Evolutionary conservation across 1,140 invertebrate species (phyloP).

Genomic region (Ceratosolen solmsi): DNA sequence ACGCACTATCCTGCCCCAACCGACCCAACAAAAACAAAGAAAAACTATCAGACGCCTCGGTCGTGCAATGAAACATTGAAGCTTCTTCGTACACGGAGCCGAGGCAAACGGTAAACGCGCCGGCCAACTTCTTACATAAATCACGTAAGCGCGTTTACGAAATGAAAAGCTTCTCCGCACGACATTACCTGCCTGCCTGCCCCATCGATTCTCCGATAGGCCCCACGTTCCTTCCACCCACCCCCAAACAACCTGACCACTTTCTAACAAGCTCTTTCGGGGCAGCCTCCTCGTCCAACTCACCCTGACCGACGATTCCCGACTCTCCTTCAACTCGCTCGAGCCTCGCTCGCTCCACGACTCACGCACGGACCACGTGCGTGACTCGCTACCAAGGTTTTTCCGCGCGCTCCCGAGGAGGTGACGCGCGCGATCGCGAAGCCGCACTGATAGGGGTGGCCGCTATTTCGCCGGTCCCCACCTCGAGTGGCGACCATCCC

Average conservation of each 20-base stretch:
- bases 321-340: too few relatives aligned
- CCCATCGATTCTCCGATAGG: neutral
- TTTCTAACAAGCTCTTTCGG: too few relatives aligned
- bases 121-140: slow-evolving; percentile 8
- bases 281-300: too few relatives aligned
- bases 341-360: too few relatives aligned
- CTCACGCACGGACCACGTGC: neutral
- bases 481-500: neutral
- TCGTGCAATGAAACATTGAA: neutral
- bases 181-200: neutral
- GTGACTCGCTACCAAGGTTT: neutral
- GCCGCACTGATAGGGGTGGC: slow-evolving; percentile 61
- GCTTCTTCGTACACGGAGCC: neutral
- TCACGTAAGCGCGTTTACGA: neutral
- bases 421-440: slow-evolving; percentile 53
- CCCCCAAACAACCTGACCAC: neutral
- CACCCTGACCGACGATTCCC: too few relatives aligned
- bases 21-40: neutral
- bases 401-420: neutral
- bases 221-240: neutral
- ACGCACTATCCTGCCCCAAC: too few relatives aligned
- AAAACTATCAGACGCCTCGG: neutral
- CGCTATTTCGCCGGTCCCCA: slow-evolving; percentile 52
- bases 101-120: too few relatives aligned
- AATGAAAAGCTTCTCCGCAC: neutral